These are phyloP conservation scores for Phylloscopus collybita DNA, from an alignment of 2,797 vertebrate species.

Conservation along the genomic window DNA sequence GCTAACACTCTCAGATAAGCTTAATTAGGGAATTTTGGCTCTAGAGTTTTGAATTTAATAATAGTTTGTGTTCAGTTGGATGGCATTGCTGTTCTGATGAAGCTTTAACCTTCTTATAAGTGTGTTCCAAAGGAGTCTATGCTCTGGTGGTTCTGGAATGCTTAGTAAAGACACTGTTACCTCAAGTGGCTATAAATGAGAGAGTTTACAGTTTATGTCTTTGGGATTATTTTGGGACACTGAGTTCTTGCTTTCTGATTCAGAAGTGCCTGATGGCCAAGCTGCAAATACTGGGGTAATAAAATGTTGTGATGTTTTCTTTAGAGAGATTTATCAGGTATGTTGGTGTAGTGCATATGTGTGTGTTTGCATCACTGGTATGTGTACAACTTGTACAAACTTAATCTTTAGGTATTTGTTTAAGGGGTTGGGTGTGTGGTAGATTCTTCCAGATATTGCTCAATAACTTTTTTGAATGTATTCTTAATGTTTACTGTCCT, in stretches of 20 bases:
- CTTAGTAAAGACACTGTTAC: neutral
- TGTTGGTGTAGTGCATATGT: neutral
- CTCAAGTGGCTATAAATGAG: neutral
- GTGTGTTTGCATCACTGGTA: neutral
- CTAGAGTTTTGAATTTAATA: neutral
- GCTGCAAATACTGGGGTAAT: neutral
- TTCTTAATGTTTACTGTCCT: neutral
- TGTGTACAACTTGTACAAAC: neutral
- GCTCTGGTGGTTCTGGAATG: neutral
- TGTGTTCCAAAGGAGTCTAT: neutral
- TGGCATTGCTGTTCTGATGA: neutral
- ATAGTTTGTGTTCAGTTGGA: neutral
- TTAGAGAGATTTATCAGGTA: neutral
- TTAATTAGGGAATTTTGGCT: slow-evolving; percentile 17
- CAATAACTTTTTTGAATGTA: neutral
- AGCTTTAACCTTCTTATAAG: neutral
- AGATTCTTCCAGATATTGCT: neutral
- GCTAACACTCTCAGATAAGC: neutral
- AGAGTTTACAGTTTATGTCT: neutral
- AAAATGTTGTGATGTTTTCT: neutral
- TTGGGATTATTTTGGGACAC: neutral
- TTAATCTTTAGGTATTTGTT: slow-evolving; percentile 32
- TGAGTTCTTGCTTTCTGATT: neutral
- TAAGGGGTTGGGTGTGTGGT: neutral
- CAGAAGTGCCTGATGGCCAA: neutral